A percentile compares a stretch with the other conserved stretches of the same genome.
phyloP scores from a whole-genome alignment of 2,797 vertebrate species.

The Helostoma temminkii region DNA sequence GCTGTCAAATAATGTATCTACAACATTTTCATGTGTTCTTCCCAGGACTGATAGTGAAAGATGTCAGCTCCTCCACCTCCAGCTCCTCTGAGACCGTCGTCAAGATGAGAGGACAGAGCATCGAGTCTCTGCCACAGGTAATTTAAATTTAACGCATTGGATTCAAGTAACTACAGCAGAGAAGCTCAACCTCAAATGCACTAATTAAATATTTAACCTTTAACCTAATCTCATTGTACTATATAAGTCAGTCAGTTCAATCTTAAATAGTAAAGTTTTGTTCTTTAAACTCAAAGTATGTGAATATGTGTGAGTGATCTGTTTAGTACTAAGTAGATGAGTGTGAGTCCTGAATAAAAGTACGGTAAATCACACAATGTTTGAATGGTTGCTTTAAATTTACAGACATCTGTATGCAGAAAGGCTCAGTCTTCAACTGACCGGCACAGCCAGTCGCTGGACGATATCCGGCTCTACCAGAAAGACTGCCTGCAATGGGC shows the following conservation, averaged over 20 bases:
- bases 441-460: constrained; percentile 96
- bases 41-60: constrained; percentile 94
- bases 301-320: not conserved
- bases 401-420: constrained; percentile 87
- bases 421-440: constrained; percentile 95
- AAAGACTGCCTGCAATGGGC: constrained; percentile 94
- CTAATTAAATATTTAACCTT: too few relatives aligned
- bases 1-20: not conserved
- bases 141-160: not conserved
- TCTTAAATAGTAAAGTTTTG: too few relatives aligned
- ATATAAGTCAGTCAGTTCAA: too few relatives aligned
- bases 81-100: constrained; percentile 98
- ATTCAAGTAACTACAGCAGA: not conserved
- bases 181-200: too few relatives aligned
- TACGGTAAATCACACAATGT: too few relatives aligned
- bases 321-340: too few relatives aligned
- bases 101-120: constrained; percentile 96
- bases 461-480: constrained; percentile 96
- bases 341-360: not conserved
- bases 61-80: constrained; percentile 95
- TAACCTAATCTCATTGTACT: too few relatives aligned
- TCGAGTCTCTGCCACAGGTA: constrained; percentile 97
- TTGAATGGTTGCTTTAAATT: constrained; percentile 5
- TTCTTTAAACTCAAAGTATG: not conserved
- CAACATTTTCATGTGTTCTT: constrained; percentile 1